Conservation (phyloP, 2,888 invertebrate species). For the Bombylius major region DNA sequence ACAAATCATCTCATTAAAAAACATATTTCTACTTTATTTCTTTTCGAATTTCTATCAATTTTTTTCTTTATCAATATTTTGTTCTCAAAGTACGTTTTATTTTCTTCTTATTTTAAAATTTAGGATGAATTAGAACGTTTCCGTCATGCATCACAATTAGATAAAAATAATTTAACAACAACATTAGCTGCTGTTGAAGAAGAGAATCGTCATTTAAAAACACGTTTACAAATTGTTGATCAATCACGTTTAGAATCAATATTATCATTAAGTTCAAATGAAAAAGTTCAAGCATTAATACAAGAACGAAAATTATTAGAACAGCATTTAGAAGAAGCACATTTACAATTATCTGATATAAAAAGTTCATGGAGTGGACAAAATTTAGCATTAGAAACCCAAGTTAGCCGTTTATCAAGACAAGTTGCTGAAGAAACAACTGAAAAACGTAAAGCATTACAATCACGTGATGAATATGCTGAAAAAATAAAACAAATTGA, state of each 20-base stretch:
- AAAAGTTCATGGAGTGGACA: constrained; percentile 88
- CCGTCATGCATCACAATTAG: constrained; percentile 59
- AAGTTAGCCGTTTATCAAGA: constrained; percentile 69
- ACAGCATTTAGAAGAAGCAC: constrained; percentile 69
- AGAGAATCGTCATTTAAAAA: constrained; percentile 55
- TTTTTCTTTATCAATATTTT: neutral
- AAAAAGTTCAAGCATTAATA: constrained; percentile 43
- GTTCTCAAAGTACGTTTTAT: neutral
- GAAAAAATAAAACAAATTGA: constrained; percentile 43
- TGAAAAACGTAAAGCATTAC: constrained; percentile 61
- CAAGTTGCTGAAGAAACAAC: constrained; percentile 76
- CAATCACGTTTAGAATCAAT: constrained; percentile 29
- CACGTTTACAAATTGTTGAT: constrained; percentile 32
- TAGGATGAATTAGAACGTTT: constrained; percentile 70
- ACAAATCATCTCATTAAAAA: no score
- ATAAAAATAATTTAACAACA: constrained; percentile 53
- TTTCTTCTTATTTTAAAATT: neutral
- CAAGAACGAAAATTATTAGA: constrained; percentile 57
- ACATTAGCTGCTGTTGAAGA: constrained; percentile 63
- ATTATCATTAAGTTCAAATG: constrained; percentile 32
- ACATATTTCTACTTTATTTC: neutral
- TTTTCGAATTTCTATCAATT: neutral
- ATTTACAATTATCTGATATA: constrained; percentile 75
- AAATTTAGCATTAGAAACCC: constrained; percentile 78
- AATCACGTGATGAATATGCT: constrained; percentile 51